Base-by-base conservation (phyloP, 2,888 invertebrate species). In the Pegoplata infirma region DNA sequence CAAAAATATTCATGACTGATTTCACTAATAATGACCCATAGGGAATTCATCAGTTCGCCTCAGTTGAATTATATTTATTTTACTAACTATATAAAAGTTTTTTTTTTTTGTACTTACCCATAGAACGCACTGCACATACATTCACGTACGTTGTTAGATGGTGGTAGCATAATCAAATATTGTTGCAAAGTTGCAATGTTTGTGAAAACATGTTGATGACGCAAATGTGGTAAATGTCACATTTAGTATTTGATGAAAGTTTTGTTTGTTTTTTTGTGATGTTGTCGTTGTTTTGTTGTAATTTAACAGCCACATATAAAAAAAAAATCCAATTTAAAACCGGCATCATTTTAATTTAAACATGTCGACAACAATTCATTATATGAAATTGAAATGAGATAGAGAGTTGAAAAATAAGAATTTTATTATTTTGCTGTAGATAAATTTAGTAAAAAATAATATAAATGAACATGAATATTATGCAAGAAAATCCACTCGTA, bases 31-130 rank as follows among this genome's bases (percentile, higher is more conserved):
- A n/a, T n/a, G n/a, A n/a, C n/a, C n/a, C n/a, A n/a, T n/a, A n/a
- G n/a, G n/a, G n/a, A n/a, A n/a, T n/a, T n/a, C n/a, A n/a, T n/a
- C n/a, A n/a, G n/a, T n/a, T n/a, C n/a, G n/a, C n/a, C n/a, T n/a
- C n/a, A n/a, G n/a, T n/a, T n/a, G n/a, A n/a, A n/a, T n/a, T n/a
- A n/a, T n/a, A n/a, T n/a, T n/a, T n/a, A n/a, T n/a, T n/a, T n/a
- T n/a, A n/a, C n/a, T n/a, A n/a, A n/a, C n/a, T n/a, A n/a, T n/a
- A n/a, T n/a, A n/a, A n/a, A n/a, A n/a, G n/a, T n/a, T n/a, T n/a
- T n/a, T n/a, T 66, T 12, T 40, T 68, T 59, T 21, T 16, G 25
- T 68, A 68, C 68, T 79, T 46, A 79, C 79, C 75, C 79, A 79
- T 79, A 25, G 67, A 67, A 75, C 79, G 79, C 79, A 79, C 79